Evolutionary conservation across 30 jellyfish, hydroid and myxozoan species (phyloP), one percentile per base, ranked within the genome.

Genomic region (Hydra vulgaris): DNA sequence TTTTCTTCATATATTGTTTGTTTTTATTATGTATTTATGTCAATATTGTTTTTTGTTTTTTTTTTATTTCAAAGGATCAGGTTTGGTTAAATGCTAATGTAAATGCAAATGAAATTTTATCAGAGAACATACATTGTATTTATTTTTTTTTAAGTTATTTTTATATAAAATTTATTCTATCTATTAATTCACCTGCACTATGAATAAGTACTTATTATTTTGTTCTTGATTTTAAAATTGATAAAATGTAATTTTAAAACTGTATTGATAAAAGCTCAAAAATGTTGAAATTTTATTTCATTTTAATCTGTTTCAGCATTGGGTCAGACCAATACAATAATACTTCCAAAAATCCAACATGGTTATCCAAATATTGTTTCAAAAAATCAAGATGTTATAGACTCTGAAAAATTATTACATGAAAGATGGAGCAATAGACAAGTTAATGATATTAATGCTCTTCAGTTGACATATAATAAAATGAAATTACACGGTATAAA

Each of bases 361-460:
- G 61, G 61, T 12, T 40, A 40, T 40, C 61, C 61, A 3, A 40
- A 40, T 40, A 3, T 3, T 40, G 61, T 40, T 40, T 40, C 8
- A 3, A 12, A 12, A 3, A 40, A 40, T 17, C 24, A 1, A 15
- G 8, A 16, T 20, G 27, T 26, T 19, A 27, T 18, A 7, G 23
- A 23, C 18, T 86, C 71, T 69, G 24, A 25, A 12, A 76, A 84
- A 70, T 82, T 74, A 25, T 71, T 21, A 23, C 25, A 40, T 40
- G 12, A 40, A 40, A 40, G 12, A 5, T 12, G 12, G 61, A 40
- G 12, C 5, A 12, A 12, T 5, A 40, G 61, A 40, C 5, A 40
- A 40, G 12, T 40, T 40, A 12, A 40, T 3, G 12, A 40, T 40
- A 40, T 40, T 12, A 40, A 40, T n/a, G n/a, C n/a, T n/a, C n/a